Base-by-base conservation (phyloP, 2,797 vertebrate species). In the Hozukius guyotensis region DNA sequence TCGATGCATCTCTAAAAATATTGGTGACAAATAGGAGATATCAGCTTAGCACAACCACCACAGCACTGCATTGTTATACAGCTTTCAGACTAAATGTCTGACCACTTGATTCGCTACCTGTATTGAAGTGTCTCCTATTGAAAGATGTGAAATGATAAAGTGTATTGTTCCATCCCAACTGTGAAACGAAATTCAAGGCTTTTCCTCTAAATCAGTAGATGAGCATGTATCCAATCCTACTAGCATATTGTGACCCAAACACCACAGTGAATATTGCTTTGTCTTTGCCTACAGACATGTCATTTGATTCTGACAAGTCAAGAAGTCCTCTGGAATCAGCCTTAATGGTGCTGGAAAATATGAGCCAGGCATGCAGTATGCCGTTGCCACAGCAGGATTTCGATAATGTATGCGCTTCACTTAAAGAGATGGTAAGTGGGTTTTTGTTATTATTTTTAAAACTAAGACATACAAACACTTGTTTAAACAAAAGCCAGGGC, bases 381-480 rank as follows among this genome's bases (percentile, higher is more conserved):
- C 29, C 83, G 5, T 83, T 96, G 32, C 32, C 83, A 6, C 86
- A 78, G 52, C 31, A 77, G 12, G 88, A 90, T n/a, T 77, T 92
- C 0, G 72, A 94, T 11, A 63, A 55, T 8, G 73, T 90, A 3
- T 60, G 34, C 27, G 70, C 63, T 4, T 92, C 86, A 8, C 31
- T 96, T 18, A 91, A 86, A 64, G 95, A 96, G 29, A 96, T 96
- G 95, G 96, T 96, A 77, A 85, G 87, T 67, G 14, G 14, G 16
- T 62, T 53, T 27, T 2, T 20, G 1, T 31, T 42, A 1, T 31
- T 34, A 1, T 20, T 68, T 60, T 53, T 7, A 18, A 46, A 8
- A 34, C 8, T 2, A 72, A 25, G 36, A 0, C 4, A 31, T 55
- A 11, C 36, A 69, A 32, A 57, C 10, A 13, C 7, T 20, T 31